These are phyloP conservation scores for Palythoa grandiflora DNA, from an alignment of 92 coral and sea anemone species.

Conservation along the genomic window DNA sequence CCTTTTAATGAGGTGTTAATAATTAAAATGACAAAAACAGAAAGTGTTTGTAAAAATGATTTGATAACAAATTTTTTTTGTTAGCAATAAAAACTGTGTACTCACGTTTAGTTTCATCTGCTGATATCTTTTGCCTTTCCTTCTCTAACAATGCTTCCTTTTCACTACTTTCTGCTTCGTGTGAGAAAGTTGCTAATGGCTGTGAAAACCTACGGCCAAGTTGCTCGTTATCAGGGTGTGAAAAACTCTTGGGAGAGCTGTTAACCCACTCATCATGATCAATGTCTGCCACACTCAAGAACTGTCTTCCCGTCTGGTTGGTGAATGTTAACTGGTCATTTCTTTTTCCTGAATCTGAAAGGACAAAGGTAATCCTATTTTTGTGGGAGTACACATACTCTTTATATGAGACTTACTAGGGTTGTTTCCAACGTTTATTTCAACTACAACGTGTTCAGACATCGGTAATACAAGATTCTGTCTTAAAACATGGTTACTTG, in stretches of 20 bases:
- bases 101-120: conserved; percentile 13
- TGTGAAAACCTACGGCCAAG: neutral
- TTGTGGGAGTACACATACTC: too few species aligned
- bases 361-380: neutral
- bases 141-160: neutral
- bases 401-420: too few species aligned
- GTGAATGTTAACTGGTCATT: neutral
- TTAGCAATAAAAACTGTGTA: neutral
- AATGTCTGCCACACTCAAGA: conserved; percentile 95
- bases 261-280: conserved; percentile 77
- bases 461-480: too few species aligned
- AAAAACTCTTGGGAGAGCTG: conserved; percentile 31
- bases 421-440: too few species aligned
- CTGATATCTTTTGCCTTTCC: neutral
- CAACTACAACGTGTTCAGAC: too few species aligned
- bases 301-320: conserved; percentile 62
- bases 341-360: neutral
- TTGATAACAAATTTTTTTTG: neutral
- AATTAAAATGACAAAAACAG: too few species aligned
- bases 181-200: neutral
- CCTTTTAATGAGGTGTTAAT: too few species aligned
- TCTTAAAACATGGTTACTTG: too few species aligned
- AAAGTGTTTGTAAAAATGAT: neutral
- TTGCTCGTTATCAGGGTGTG: neutral
- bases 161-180: neutral